Evolutionary conservation across 35 echinoderm and acorn worm genomes (phyloP).

Genomic region (Lytechinus variegatus): DNA sequence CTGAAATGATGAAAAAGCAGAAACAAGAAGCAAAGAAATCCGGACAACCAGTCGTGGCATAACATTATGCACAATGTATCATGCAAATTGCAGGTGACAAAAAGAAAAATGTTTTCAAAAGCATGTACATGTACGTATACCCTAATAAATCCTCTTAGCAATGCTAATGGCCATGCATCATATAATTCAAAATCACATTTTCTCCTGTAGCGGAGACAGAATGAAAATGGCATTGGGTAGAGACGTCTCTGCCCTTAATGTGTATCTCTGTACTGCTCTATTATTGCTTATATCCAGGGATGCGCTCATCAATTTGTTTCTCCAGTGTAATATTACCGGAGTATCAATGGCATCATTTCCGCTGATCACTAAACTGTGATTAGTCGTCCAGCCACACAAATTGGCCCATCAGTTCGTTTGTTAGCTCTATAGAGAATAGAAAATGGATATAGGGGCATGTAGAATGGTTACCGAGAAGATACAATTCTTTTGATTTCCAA

Average conservation of each 20-base stretch:
- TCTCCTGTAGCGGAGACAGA: not conserved
- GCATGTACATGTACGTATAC: not conserved
- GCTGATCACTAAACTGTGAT: not conserved
- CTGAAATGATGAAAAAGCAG: no score
- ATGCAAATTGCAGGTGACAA: not conserved
- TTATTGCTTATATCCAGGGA: not conserved
- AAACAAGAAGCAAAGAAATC: no score
- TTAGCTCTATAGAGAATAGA: not conserved
- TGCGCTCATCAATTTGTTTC: not conserved
- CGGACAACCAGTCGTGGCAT: no score
- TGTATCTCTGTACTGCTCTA: not conserved
- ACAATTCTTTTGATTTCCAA: not conserved
- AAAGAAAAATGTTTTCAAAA: not conserved
- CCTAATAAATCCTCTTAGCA: not conserved
- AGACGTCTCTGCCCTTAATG: not conserved
- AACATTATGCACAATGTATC: not conserved
- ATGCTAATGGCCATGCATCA: not conserved
- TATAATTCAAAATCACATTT: not conserved
- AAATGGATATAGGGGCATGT: not conserved
- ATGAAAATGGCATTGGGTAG: not conserved
- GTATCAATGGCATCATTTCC: not conserved
- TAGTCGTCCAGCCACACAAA: not conserved
- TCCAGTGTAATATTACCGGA: not conserved
- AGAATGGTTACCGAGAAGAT: not conserved
- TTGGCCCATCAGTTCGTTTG: not conserved